Base-by-base conservation (phyloP, 2,797 vertebrate species). In the Anomalospiza imberbis region DNA sequence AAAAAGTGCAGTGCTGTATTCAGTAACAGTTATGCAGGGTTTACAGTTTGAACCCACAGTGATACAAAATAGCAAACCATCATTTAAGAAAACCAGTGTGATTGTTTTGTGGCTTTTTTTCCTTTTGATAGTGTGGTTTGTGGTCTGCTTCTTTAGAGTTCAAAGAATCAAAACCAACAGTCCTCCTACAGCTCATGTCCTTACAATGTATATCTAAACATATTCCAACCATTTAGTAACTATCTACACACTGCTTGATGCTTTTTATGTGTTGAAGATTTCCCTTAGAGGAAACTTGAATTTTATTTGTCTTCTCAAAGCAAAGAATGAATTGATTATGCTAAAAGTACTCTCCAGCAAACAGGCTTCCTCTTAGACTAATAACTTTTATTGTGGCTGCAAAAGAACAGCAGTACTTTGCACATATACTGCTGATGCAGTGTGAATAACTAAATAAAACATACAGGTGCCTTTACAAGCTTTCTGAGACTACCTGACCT, bases 61-160 rank as follows among this genome's bases (percentile, higher is more conserved):
- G 55, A 89, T 55, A 92, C 34, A 63, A 70, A 96, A 44, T 0
- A 89, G 21, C 42, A 91, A 93, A 45, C 45, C 44, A 79, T 53
- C 36, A 57, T 74, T 84, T 84, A 90, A 47, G 28, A 82, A 96
- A 94, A 74, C 60, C 53, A n/a, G 0, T 18, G 10, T 34, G 67
- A 94, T 86, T 20, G 63, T 86, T 79, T 47, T 93, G 95, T 90
- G 95, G 92, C 34, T 88, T 86, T 89, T 76, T 42, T 32, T 7
- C 13, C 51, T 45, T 48, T 84, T 63, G 67, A 57, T 44, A 73
- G 12, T 85, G 92, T 90, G 94, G 95, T 91, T 96, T 96, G 94
- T 79, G 95, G 96, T 89, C 65, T 82, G 77, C 29, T 79, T 86
- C 44, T 71, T 76, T 60, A 72, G 76, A 83, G 89, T 81, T 93